Percentiles rank a stretch among this genome's conserved stretches.
These are phyloP conservation scores for Tetramorium bicarinatum DNA, from an alignment of 2,888 invertebrate species.

Conservation along the genomic window DNA sequence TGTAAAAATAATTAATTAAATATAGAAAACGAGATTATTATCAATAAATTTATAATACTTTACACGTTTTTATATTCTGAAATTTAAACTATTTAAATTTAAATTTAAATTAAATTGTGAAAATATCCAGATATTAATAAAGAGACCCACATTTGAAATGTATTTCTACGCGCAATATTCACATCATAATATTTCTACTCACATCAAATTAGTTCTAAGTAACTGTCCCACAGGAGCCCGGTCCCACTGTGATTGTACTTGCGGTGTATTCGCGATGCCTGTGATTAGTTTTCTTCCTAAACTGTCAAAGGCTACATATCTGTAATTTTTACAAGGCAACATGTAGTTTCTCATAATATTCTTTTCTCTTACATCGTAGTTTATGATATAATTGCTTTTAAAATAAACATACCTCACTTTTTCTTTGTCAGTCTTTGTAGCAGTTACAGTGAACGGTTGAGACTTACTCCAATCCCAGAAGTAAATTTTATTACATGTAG, in stretches of 20 bases:
- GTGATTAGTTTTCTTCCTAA: constrained; percentile 94
- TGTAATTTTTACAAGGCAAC: constrained; percentile 80
- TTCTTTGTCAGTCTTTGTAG: constrained; percentile 92
- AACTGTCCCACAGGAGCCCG: constrained; percentile 79
- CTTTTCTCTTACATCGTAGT: neutral
- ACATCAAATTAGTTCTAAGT: constrained; percentile 73
- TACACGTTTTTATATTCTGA: neutral
- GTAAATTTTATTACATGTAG: constrained; percentile 93
- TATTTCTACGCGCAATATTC: neutral
- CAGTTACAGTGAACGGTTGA: constrained; percentile 91
- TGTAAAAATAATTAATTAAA: neutral
- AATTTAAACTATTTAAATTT: neutral
- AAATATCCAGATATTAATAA: neutral
- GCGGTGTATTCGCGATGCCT: constrained; percentile 91
- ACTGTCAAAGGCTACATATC: constrained; percentile 94
- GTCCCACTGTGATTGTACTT: constrained; percentile 87
- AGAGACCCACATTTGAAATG: neutral
- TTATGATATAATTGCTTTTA: neutral
- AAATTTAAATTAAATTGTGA: neutral
- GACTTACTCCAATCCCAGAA: constrained; percentile 96
- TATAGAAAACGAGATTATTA: neutral
- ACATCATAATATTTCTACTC: constrained; percentile 29
- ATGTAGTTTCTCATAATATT: neutral
- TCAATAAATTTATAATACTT: neutral
- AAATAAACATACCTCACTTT: constrained; percentile 90